These are phyloP conservation scores for Diorhabda elongata DNA, from an alignment of 1,140 invertebrate species.

Conservation along the genomic window DNA sequence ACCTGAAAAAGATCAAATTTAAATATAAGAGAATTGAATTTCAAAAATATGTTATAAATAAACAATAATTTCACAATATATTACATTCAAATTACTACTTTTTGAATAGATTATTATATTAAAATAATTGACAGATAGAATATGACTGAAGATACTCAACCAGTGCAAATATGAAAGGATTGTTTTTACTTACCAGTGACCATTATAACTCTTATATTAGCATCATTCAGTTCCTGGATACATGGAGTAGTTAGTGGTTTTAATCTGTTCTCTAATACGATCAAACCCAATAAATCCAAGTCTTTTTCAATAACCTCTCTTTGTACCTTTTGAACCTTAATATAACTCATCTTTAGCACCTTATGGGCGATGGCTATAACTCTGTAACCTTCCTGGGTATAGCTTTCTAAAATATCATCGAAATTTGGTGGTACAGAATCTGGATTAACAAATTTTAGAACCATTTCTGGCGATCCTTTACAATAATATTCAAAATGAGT, in stretches of 20 bases:
- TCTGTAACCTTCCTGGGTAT: constrained; percentile 83
- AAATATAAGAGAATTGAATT: background rate
- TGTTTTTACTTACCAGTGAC: constrained; percentile 70
- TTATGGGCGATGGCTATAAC: constrained; percentile 80
- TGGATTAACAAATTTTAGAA: constrained; percentile 55
- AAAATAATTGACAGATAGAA: too few species aligned
- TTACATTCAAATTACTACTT: too few species aligned
- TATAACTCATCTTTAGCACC: constrained; percentile 58
- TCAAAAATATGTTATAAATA: too few species aligned
- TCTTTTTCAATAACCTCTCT: constrained; percentile 77
- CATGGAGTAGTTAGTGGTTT: constrained; percentile 81
- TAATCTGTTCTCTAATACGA: constrained; percentile 89
- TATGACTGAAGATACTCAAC: too few species aligned
- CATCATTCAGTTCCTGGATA: constrained; percentile 75
- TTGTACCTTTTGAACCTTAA: constrained; percentile 65
- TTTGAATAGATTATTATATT: too few species aligned
- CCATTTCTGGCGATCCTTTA: constrained; percentile 94
- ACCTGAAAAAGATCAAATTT: constrained; percentile 52
- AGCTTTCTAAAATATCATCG: constrained; percentile 65
- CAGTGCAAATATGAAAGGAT: too few species aligned
- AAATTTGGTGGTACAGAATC: constrained; percentile 66
- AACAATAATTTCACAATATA: too few species aligned
- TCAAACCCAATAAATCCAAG: constrained; percentile 81
- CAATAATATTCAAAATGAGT: constrained; percentile 74
- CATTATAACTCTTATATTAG: constrained; percentile 90